phyloP scores from a whole-genome alignment of 2,888 invertebrate genomes.

The Archips crataeganus region DNA sequence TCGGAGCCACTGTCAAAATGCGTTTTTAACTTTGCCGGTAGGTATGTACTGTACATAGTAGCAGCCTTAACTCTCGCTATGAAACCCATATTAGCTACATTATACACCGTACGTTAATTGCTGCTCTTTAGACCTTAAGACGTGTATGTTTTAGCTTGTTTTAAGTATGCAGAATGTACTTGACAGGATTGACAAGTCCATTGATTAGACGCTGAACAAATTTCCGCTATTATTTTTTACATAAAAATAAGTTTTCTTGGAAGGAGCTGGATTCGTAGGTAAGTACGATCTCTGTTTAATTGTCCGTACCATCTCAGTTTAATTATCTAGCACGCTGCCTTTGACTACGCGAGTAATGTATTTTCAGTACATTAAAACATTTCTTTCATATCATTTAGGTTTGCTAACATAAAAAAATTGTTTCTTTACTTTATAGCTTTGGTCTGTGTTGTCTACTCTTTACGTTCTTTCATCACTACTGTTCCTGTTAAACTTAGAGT shows the following conservation, averaged over 20 bases:
- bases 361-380: conserved; percentile 8
- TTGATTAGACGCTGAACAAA: background rate
- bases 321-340: background rate
- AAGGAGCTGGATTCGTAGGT: background rate
- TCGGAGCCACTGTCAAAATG: no score
- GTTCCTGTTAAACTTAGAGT: background rate
- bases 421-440: conserved; percentile 2
- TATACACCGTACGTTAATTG: no score
- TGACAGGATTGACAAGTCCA: background rate
- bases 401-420: background rate
- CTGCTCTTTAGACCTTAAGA: no score
- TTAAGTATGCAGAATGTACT: background rate
- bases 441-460: no score
- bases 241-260: background rate
- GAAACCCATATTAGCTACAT: no score
- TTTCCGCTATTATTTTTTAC: background rate
- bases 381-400: background rate
- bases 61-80: no score
- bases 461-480: background rate
- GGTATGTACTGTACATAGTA: no score
- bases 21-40: no score
- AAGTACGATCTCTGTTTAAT: background rate
- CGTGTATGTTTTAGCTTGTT: no score
- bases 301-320: background rate
- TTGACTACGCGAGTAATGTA: background rate